Base-by-base conservation (phyloP, 2,888 invertebrate genomes). In the Heterodera filipjevi region DNA sequence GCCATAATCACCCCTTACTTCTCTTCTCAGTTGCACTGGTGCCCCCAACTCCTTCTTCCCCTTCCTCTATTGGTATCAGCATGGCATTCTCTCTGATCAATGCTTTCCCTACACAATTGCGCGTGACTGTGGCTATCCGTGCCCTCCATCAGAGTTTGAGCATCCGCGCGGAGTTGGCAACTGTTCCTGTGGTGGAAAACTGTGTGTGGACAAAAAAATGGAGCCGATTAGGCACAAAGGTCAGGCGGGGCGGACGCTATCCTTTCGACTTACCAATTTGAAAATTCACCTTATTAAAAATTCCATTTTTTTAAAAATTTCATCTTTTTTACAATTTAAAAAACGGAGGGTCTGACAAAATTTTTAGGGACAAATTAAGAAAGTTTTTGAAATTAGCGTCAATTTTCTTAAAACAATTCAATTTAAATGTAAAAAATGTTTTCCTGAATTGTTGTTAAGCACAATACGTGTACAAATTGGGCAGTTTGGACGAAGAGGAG, bases 101-200 rank as follows among this genome's bases (percentile, higher is more conserved):
- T 79, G 79, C 35, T 79, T 78, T 49, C 79, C 79, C 22, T 79
- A 79, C 49, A 79, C 79, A 22, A 79, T 79, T 46, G 49, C 78
- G 22, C 64, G 77, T 5, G 79, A 79, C 49, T 79, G 79, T 71
- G 79, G 79, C 33, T 53, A 77, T 30, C 79, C 79, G 39, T 79
- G 79, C 46, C 70, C 78, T 16, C 79, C 79, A 19, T 39, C 71
- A 27, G 73, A 71, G 30, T 79, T 79, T 59, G 46, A 78, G 10
- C 66, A 71, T n/a, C 79, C 79, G n/a, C 66, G 78, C n/a, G 79
- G 79, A 12, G 33, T 79, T n/a, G 79, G 79, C 35, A 66, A 30
- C 16, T 79, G 79, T 22, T 71, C 79, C 2, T 35, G 66, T 10
- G 59, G 66, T 1, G 32, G 22, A 2, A 27, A 44, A 75, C 30